Evolutionary conservation across 2,113 vertebrate genomes (phyloP), one percentile per base, ranked within the genome.

Genomic region (Perccottus glenii): DNA sequence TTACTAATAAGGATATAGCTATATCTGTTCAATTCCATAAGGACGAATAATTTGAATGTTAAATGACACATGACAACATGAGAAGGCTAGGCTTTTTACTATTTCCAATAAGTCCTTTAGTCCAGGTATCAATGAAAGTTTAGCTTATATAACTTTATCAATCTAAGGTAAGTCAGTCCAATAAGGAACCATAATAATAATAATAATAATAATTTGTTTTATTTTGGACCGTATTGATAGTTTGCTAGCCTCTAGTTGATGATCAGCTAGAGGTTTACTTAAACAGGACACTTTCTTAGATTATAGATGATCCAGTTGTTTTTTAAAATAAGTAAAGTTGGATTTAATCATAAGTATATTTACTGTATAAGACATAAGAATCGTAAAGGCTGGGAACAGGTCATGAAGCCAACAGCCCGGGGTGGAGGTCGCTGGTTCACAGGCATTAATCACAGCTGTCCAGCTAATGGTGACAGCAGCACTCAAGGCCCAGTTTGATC

Each of bases 371-470:
- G n/a, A n/a, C n/a, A n/a, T n/a, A n/a, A n/a, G n/a, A 38, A 55
- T 2, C 35, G 57, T 60, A 42, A 59, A 84, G 79, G 64, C 75
- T 64, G 52, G 77, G 84, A 82, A 65, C 57, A 50, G 87, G 87
- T 88, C 85, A 78, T 43, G 58, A 81, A 84, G 83, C 77, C 77
- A 84, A 84, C 82, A 82, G 58, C 74, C 80, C 46, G 71, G 83
- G 87, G 83, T 84, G 19, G 58, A 78, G 87, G 87, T 90, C 76
- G 43, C 67, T 62, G 74, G 84, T 89, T 89, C 82, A 77, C 77
- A 52, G 68, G 85, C 91, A 93, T 92, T 90, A 92, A 93, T 92
- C 92, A 92, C 87, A 78, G 85, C 88, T 89, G 92, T 91, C 91
- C 84, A 3, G 80, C 74, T 91, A 90, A 91, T 90, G 82, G 85